A percentile compares a stretch with the other conserved stretches of the same genome.
Evolutionary conservation across 2,113 vertebrate species (phyloP).

Genomic region (Spheniscus mendiculus): DNA sequence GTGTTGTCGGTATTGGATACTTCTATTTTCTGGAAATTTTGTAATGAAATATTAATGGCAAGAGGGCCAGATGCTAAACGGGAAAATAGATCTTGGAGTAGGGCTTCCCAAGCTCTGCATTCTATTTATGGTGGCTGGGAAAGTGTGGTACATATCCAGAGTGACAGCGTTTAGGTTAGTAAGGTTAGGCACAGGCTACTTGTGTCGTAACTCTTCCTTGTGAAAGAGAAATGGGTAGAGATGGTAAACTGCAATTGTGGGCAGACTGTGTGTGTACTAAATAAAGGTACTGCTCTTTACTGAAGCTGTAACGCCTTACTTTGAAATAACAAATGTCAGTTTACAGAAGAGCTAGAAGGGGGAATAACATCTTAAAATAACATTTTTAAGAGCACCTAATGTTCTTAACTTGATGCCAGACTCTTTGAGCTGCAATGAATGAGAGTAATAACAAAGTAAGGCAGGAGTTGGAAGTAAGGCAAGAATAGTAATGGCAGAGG

Average conservation of each 20-base stretch:
- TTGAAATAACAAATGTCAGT: conserved; percentile 21
- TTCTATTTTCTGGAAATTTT: not conserved
- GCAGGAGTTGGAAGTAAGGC: not conserved
- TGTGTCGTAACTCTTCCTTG: not conserved
- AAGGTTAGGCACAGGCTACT: not conserved
- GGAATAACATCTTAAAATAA: conserved; percentile 36
- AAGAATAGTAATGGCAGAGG: not conserved
- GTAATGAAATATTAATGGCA: not conserved
- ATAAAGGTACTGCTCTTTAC: not conserved
- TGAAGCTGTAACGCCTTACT: not conserved
- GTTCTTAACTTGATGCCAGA: conserved; percentile 26
- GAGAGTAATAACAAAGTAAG: not conserved
- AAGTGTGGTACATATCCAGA: not conserved
- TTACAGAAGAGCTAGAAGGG: conserved; percentile 8
- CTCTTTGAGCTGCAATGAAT: not conserved
- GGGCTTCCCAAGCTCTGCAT: not conserved
- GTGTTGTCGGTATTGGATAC: not conserved
- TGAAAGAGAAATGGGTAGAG: not conserved
- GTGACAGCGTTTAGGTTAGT: conserved; percentile 7
- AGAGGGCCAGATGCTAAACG: not conserved
- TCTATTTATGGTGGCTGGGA: not conserved
- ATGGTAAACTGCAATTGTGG: not conserved
- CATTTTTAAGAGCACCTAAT: conserved; percentile 12
- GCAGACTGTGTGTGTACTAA: not conserved
- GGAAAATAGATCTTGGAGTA: not conserved